phyloP scores from a whole-genome alignment of 2,797 vertebrate species.

The Linurgus olivaceus region DNA sequence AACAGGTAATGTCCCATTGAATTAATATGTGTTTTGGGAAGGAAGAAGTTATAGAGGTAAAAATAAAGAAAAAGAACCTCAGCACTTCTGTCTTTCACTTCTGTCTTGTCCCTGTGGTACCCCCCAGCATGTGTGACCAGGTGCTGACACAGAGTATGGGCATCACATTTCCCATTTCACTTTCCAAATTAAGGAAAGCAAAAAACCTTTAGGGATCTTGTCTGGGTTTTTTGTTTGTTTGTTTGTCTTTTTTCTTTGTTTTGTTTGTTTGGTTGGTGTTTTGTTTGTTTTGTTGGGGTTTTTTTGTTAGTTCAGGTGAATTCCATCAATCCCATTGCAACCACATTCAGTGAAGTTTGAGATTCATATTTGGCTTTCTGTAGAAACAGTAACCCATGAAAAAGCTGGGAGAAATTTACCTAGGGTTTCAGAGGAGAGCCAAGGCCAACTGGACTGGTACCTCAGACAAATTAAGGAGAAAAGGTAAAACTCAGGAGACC shows the following conservation, averaged over 20 bases:
- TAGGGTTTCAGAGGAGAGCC: background rate
- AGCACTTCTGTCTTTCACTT: background rate
- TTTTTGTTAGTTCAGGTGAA: background rate
- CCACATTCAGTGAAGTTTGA: background rate
- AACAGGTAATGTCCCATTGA: background rate
- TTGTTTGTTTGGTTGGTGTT: too few species aligned
- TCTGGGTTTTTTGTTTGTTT: too few species aligned
- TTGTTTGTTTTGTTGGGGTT: background rate
- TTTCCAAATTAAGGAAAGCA: background rate
- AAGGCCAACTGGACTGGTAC: background rate
- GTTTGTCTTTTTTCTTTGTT: background rate
- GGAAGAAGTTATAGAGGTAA: background rate
- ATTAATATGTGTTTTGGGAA: background rate
- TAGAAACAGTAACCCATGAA: background rate
- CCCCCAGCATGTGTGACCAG: accelerated
- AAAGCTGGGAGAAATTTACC: background rate
- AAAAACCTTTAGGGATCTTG: background rate
- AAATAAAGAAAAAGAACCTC: background rate
- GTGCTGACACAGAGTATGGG: background rate
- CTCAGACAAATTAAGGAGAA: background rate
- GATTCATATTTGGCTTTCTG: background rate
- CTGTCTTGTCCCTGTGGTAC: background rate
- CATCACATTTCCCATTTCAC: background rate
- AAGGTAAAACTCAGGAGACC: background rate
- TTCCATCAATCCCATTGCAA: background rate